These are phyloP conservation scores for Clarias fuscus DNA, from an alignment of 2,797 vertebrate species.

Conservation along the genomic window DNA sequence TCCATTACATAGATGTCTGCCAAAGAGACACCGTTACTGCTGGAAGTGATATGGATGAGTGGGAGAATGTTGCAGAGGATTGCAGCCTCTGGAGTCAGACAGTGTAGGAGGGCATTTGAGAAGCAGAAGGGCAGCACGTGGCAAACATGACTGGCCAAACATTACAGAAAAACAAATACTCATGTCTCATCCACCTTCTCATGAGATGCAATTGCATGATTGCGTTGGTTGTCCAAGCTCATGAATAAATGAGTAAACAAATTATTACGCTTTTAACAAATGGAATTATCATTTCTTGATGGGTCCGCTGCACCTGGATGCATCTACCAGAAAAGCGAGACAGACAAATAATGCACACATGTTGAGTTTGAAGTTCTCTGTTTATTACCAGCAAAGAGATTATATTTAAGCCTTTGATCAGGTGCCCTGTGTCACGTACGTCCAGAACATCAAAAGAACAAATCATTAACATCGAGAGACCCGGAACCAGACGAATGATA, in stretches of 20 bases:
- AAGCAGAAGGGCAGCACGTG: background rate
- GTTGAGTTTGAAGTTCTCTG: too few relatives aligned
- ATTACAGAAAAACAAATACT: background rate
- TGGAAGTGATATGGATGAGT: background rate
- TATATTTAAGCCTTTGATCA: too few relatives aligned
- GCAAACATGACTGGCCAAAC: background rate
- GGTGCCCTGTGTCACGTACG: too few relatives aligned
- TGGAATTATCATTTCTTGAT: too few relatives aligned
- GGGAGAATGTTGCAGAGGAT: background rate
- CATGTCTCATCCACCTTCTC: background rate
- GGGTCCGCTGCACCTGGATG: too few relatives aligned
- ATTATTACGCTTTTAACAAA: too few relatives aligned
- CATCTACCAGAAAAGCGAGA: too few relatives aligned
- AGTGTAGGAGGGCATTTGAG: background rate
- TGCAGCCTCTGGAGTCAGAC: background rate
- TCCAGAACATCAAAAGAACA: too few relatives aligned
- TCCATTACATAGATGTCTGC: background rate
- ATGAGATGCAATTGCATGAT: background rate
- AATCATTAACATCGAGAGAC: too few relatives aligned
- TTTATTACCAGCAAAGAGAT: too few relatives aligned
- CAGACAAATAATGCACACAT: too few relatives aligned
- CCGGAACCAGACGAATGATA: too few relatives aligned
- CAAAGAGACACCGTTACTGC: background rate
- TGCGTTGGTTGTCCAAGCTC: background rate
- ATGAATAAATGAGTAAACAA: background rate